Percentiles rank a stretch among this genome's conserved stretches.
Evolutionary conservation across 2,113 vertebrate genomes (phyloP).

Genomic region (Sphaerodactylus townsendi): DNA sequence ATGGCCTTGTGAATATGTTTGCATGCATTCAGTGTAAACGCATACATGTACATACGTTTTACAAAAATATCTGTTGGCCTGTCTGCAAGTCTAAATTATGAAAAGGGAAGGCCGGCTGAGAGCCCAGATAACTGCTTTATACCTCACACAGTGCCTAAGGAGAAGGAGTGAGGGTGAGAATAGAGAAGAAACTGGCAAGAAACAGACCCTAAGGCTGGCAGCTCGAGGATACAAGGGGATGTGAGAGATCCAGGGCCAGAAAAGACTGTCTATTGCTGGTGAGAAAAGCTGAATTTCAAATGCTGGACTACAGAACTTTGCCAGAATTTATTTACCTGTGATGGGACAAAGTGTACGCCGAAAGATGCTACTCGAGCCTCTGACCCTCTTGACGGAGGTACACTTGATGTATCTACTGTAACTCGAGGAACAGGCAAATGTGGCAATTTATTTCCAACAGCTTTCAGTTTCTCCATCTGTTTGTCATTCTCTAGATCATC

Average conservation of each 20-base stretch:
- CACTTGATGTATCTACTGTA: slow-evolving; percentile 41
- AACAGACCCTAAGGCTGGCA: neutral
- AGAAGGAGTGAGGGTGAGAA: too few species aligned
- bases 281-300: neutral
- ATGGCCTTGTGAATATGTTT: neutral
- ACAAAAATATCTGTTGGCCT: neutral
- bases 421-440: slow-evolving; percentile 35
- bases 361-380: slow-evolving; percentile 67
- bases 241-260: neutral
- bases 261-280: neutral
- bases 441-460: slow-evolving; percentile 54
- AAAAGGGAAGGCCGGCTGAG: neutral
- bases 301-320: too few species aligned
- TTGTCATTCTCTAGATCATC: slow-evolving; percentile 59
- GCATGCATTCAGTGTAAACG: too few species aligned
- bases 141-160: neutral
- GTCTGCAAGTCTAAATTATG: neutral
- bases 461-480: slow-evolving; percentile 58
- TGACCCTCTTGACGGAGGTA: slow-evolving; percentile 71
- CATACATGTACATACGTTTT: neutral
- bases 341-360: slow-evolving; percentile 56
- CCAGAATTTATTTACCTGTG: slow-evolving; percentile 68
- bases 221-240: neutral
- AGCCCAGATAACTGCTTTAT: too few species aligned
- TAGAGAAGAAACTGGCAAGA: neutral